phyloP scores from a whole-genome alignment of 2,113 vertebrate species.

The Zosterops lateralis region DNA sequence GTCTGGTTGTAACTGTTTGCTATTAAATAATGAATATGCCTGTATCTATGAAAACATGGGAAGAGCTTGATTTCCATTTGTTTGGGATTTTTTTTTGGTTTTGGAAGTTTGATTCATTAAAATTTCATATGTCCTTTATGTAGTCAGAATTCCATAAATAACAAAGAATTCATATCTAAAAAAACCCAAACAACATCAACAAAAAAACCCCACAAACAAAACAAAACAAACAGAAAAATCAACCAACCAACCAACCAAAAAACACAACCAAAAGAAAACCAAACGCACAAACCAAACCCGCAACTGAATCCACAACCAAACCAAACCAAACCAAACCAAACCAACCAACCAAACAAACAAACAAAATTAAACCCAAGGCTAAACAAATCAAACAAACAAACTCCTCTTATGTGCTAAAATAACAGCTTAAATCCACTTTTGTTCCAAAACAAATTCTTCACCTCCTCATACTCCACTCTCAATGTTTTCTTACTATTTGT shows the following conservation, averaged over 20 bases:
- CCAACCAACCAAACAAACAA: not conserved
- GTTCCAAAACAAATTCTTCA: not conserved
- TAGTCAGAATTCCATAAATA: not conserved
- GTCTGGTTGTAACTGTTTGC: conserved; percentile 14
- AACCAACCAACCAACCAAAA: not conserved
- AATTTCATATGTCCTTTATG: not conserved
- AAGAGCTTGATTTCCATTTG: not conserved
- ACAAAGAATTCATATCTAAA: not conserved
- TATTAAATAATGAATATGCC: conserved; percentile 35
- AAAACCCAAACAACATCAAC: not conserved
- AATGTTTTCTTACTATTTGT: not conserved
- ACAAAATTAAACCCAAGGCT: no score
- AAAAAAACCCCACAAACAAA: no score
- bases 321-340: not conserved
- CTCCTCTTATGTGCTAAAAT: not conserved
- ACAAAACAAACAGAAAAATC: not conserved
- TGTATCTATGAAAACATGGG: not conserved
- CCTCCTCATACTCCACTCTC: not conserved
- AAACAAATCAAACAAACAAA: not conserved
- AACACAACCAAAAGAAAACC: no score
- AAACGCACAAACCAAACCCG: not conserved
- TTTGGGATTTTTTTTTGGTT: not conserved
- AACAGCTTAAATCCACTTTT: not conserved
- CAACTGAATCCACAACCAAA: not conserved
- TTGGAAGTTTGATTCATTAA: conserved; percentile 3